These are phyloP conservation scores for Calvadosia cruxmelitensis DNA, from an alignment of 30 jellyfish, hydroid and myxozoan genomes.

Conservation along the genomic window DNA sequence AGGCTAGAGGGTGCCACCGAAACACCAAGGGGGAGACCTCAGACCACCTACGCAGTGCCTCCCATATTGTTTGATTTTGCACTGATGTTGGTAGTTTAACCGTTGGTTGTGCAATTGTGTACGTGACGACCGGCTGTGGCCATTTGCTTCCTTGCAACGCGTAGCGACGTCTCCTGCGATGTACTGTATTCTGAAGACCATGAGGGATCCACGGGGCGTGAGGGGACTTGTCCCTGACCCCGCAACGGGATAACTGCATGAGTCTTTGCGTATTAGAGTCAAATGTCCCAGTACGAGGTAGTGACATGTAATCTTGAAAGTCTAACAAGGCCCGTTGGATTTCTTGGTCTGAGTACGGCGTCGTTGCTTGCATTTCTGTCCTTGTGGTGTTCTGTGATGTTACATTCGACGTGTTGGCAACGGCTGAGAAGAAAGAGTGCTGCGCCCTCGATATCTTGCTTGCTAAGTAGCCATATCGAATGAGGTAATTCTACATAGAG, in stretches of 20 bases:
- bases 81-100: constrained; percentile 21
- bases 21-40: constrained; percentile 55
- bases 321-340: constrained; percentile 52
- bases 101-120: constrained; percentile 38
- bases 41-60: constrained; percentile 66
- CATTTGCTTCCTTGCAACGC: constrained; percentile 44
- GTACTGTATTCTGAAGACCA: neutral
- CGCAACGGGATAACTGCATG: constrained; percentile 51
- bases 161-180: constrained; percentile 42
- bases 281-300: constrained; percentile 39
- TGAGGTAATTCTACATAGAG: constrained; percentile 50
- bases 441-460: constrained; percentile 16
- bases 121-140: constrained; percentile 39
- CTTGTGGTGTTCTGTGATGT: constrained; percentile 12
- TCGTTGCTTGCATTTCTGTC: neutral
- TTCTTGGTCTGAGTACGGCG: constrained; percentile 31
- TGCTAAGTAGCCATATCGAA: constrained; percentile 44
- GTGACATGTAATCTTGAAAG: constrained; percentile 52
- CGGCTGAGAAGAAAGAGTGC: neutral
- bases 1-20: constrained; percentile 18
- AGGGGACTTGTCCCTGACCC: constrained; percentile 58
- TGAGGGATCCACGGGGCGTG: constrained; percentile 62
- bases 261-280: constrained; percentile 28
- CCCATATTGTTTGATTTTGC: constrained; percentile 21
- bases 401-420: constrained; percentile 24